Percentiles rank a stretch among this genome's conserved stretches.
These are phyloP conservation scores for Bubo scandiacus DNA, from an alignment of 2,113 vertebrate genomes.

Conservation along the genomic window DNA sequence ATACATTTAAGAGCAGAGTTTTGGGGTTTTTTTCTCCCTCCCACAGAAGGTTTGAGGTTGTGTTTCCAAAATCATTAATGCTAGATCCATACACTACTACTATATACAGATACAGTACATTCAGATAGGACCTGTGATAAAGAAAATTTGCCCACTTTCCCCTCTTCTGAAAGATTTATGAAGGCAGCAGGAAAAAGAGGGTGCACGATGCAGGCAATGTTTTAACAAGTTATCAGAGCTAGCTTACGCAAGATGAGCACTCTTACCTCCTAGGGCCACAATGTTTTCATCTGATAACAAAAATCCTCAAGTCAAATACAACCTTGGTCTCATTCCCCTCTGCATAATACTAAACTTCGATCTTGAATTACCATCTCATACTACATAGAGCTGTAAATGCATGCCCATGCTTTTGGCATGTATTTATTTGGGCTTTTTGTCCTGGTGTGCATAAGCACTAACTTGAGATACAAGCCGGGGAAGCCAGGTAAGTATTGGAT, in stretches of 20 bases:
- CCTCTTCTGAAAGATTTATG: not conserved
- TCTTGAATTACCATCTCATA: not conserved
- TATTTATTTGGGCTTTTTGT: not conserved
- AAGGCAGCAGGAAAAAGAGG: not conserved
- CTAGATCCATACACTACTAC: too few relatives aligned
- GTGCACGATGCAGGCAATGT: not conserved
- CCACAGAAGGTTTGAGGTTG: not conserved
- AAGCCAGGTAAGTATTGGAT: not conserved
- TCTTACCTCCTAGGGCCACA: not conserved
- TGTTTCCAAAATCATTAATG: rapidly evolving
- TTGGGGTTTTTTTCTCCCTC: not conserved
- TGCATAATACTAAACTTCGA: not conserved
- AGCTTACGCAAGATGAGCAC: not conserved
- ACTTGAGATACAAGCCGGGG: not conserved
- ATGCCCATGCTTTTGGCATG: too few relatives aligned
- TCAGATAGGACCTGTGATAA: not conserved
- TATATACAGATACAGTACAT: not conserved
- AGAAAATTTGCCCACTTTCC: not conserved
- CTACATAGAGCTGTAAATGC: not conserved
- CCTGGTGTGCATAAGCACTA: not conserved
- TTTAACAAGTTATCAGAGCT: not conserved
- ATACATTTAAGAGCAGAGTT: not conserved
- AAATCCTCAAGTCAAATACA: not conserved
- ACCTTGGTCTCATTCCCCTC: not conserved
- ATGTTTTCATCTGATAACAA: not conserved